Base-by-base conservation (phyloP, 2,113 vertebrate genomes). In the Glaucidium brasilianum region DNA sequence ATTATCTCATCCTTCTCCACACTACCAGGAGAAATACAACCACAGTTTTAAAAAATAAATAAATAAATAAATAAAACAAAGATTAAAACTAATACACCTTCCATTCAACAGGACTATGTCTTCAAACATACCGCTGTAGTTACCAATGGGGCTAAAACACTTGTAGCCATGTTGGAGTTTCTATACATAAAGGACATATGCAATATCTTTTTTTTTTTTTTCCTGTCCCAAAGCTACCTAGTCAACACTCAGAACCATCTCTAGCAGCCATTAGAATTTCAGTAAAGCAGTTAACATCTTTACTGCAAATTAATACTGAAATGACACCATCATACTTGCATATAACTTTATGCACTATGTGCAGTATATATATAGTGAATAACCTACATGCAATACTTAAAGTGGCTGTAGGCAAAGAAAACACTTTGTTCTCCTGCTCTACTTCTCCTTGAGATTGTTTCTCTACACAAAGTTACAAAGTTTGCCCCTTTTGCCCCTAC, bases 161-260 rank as follows among this genome's bases (percentile, higher is more conserved):
- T 39, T 11, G 2, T 10, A 52, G 2, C 5, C 5, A 22, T 34
- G 22, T 29, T 50, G 5, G 6, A 56, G 23, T 32, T 76, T 75
- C 56, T 56, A 11, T n/a, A 47, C 0, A 16, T 39, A 89, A 91
- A 56, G 3, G 2, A 47, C 2, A 0, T 29, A 34, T 35, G 18
- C 29, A 19, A 32, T 69, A 11, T 26, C 4, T 77, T 77, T 74
- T 49, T 39, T 39, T 39, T 39, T 39, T 39, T 22, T 53, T 92
- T 64, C 60, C 9, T 59, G 9, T 29, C 9, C 5, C 16, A 63
- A 67, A 85, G 30, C 8, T 53, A 55, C 18, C 25, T 13, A 63
- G 29, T 19, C 29, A 90, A 49, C 27, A 43, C 5, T 18, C 50
- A 53, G 22, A 94, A 79, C 9, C 10, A 41, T 13, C 22, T 88